Base-by-base conservation (phyloP, 2,888 invertebrate species). In the Ophioninae sp. region DNA sequence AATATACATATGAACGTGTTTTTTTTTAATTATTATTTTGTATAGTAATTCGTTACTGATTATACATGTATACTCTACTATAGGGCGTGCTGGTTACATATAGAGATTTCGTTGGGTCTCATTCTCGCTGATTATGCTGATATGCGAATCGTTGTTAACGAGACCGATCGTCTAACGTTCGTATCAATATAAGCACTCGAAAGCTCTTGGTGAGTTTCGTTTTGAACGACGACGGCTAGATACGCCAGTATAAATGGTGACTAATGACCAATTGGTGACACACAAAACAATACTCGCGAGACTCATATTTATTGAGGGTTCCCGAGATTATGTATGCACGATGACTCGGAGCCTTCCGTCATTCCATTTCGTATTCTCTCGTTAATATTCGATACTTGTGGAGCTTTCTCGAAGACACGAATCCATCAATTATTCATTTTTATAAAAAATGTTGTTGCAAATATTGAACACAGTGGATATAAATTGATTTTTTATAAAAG, bases 261-360 rank as follows among this genome's bases (percentile, higher is more conserved):
- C 75, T 84, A 81, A 81, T 76, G 84, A 84, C 64, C 81, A 82
- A 84, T 84, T 82, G 83, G 65, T 78, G 61, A 73, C 80, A 77
- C 77, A 83, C 83, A 69, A 21, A 65, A 84, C 62, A 75, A 72
- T 67, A 50, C 39, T 21, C 77, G 61, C 70, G 39, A 13, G 30
- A 78, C 13, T 37, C 17, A 6, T 57, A 57, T 62, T 56, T 62
- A 37, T 70, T 23, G 17, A 44, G 17, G 8, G 21, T 70, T 78
- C 30, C 62, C 44, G 37, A 44, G 56, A 69, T 72, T 69, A n/a
- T 56, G 13, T 7, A 64, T 39, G 39, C 37, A 41, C 23, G 30
- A n/a, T 37, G 20, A 39, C 21, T 21, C 56, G 39, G 20, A 37
- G 21, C 6, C 30, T 65, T 65, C n/a, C 17, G 7, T 17, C 7